Conservation (phyloP, 2,113 vertebrate species). For the Proteles cristata region DNA sequence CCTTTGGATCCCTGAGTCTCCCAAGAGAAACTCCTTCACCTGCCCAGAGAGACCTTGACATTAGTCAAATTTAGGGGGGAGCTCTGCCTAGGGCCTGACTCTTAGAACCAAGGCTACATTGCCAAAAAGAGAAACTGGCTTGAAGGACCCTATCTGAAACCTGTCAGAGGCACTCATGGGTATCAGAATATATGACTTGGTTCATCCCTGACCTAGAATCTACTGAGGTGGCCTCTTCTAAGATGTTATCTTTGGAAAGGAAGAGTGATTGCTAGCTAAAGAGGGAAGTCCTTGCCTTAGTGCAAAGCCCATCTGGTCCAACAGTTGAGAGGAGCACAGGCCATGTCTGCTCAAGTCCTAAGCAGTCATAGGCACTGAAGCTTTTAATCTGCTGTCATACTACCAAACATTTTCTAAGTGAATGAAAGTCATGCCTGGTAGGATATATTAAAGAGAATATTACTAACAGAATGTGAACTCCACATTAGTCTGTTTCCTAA, state of each 20-base stretch:
- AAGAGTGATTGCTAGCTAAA: neutral
- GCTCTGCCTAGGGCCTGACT: neutral
- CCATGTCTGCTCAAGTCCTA: neutral
- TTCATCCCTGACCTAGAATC: neutral
- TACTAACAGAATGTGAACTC: slow-evolving; percentile 23
- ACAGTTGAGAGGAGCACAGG: neutral
- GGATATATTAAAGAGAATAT: slow-evolving; percentile 50
- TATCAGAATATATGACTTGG: neutral
- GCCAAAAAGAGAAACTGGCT: neutral
- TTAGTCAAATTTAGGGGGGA: neutral
- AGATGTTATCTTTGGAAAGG: slow-evolving; percentile 5
- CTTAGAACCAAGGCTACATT: neutral
- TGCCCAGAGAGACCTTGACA: neutral
- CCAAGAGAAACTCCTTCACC: neutral
- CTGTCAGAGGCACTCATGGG: neutral
- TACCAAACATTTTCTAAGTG: slow-evolving; percentile 43
- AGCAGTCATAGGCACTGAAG: neutral
- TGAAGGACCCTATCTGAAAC: neutral
- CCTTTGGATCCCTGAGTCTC: neutral
- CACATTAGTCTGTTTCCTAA: neutral
- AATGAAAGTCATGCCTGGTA: slow-evolving; percentile 14
- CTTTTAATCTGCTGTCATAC: slow-evolving; percentile 43
- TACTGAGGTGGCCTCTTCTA: neutral
- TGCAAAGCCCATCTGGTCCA: neutral
- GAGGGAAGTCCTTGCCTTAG: neutral